A percentile compares a stretch with the other conserved stretches of the same genome.
These are phyloP conservation scores for Stenchaetothrips biformis DNA, from an alignment of 2,888 invertebrate species.

Conservation along the genomic window DNA sequence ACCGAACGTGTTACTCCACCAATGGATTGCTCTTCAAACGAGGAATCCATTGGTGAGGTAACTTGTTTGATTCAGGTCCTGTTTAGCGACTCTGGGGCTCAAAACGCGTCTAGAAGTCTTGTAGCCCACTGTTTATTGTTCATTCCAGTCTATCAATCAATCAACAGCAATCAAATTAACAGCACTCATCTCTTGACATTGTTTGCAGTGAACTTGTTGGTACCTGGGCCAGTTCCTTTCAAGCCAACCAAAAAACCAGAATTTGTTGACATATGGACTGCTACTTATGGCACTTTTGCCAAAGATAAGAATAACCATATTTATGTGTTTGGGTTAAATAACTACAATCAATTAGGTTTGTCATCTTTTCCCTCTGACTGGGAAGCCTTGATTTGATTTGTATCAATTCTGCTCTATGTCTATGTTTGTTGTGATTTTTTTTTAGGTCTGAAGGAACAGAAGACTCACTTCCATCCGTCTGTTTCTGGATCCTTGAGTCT, in stretches of 20 bases:
- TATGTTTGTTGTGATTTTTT: not conserved
- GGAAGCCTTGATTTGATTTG: not conserved
- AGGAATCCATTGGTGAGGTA: too few relatives aligned
- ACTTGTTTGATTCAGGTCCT: too few relatives aligned
- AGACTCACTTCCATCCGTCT: slow-evolving; percentile 50
- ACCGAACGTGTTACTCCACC: too few relatives aligned
- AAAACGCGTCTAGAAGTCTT: too few relatives aligned
- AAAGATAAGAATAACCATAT: slow-evolving; percentile 62
- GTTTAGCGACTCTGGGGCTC: too few relatives aligned
- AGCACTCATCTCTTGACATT: not conserved
- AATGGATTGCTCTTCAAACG: too few relatives aligned
- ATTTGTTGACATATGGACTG: slow-evolving; percentile 82
- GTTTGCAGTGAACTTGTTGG: slow-evolving; percentile 56
- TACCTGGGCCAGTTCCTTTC: slow-evolving; percentile 55
- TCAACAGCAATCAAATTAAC: slow-evolving; percentile 22
- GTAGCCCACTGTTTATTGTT: too few relatives aligned
- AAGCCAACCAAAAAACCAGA: slow-evolving; percentile 47
- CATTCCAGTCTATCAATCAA: too few relatives aligned
- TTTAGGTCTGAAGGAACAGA: slow-evolving; percentile 48
- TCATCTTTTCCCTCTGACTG: not conserved
- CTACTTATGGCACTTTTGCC: slow-evolving; percentile 76
- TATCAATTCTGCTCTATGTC: not conserved
- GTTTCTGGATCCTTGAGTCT: slow-evolving; percentile 46
- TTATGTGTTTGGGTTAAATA: slow-evolving; percentile 89
- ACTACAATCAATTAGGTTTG: slow-evolving; percentile 82